Evolutionary conservation across 2,888 invertebrate species (phyloP).

Genomic region (Drosophila parthenogenetica): DNA sequence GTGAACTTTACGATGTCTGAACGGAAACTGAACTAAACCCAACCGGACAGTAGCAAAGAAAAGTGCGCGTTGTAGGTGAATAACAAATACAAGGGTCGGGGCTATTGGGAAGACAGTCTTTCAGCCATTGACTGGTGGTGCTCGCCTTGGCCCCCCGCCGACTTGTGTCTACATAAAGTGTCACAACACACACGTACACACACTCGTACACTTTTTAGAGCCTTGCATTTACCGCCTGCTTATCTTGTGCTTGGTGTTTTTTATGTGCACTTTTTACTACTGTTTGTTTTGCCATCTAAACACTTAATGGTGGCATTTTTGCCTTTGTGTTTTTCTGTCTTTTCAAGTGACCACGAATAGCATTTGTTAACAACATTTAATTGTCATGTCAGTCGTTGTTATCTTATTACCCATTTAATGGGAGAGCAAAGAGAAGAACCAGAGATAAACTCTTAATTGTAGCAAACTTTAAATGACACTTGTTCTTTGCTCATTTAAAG

Average conservation of each 20-base stretch:
- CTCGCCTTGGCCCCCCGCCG: conserved; percentile 34
- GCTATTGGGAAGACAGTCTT: conserved; percentile 10
- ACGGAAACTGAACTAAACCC: conserved; percentile 23
- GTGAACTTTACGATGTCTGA: conserved; percentile 53
- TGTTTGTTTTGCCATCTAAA: conserved; percentile 54
- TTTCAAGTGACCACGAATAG: conserved; percentile 32
- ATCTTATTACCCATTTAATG: conserved; percentile 18
- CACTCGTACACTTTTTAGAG: conserved; percentile 29
- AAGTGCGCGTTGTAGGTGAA: conserved; percentile 12
- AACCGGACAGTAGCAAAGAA: conserved; percentile 32
- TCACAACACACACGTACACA: conserved; percentile 25
- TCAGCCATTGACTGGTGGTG: conserved; percentile 24
- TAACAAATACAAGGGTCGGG: conserved; percentile 12
- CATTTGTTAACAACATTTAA: conserved; percentile 43
- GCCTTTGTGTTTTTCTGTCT: conserved; percentile 14
- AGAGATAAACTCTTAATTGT: conserved; percentile 14
- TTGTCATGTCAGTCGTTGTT: conserved; percentile 11
- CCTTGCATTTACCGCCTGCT: conserved; percentile 61
- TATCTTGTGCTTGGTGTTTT: conserved; percentile 49
- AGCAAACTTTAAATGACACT: conserved; percentile 16
- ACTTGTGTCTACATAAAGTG: conserved; percentile 32
- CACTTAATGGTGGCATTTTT: conserved; percentile 41
- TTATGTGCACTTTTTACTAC: conserved; percentile 59
- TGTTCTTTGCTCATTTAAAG: conserved; percentile 13
- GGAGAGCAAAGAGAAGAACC: background rate